Percentiles rank a stretch among this genome's conserved stretches.
phyloP scores from a whole-genome alignment of 2,113 vertebrate genomes.

The Tichodroma muraria region DNA sequence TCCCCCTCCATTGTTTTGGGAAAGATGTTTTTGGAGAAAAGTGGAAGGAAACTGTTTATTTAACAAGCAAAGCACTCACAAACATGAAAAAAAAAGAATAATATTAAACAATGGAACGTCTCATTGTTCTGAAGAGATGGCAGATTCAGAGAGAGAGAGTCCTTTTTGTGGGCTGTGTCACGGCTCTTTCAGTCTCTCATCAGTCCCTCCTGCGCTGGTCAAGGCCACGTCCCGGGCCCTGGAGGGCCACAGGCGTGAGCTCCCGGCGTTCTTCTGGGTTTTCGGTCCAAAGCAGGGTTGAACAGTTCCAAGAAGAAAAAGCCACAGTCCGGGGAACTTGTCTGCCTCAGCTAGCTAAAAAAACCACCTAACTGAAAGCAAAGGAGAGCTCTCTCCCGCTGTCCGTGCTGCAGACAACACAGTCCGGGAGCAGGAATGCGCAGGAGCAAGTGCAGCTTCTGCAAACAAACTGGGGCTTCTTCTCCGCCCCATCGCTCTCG shows the following conservation, averaged over 20 bases:
- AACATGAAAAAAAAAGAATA: background rate
- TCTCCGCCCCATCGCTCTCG: background rate
- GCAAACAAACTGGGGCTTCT: too few relatives aligned
- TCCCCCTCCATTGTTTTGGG: background rate
- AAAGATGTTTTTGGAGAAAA: background rate
- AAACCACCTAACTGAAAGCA: background rate
- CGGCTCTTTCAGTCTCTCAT: accelerated
- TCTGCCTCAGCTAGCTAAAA: background rate
- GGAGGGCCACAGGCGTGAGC: background rate
- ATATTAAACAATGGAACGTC: background rate
- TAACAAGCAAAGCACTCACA: background rate
- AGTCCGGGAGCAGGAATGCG: background rate
- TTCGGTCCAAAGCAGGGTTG: background rate
- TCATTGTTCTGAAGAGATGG: background rate
- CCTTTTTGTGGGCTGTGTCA: accelerated
- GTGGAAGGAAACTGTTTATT: background rate
- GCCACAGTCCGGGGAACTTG: too few relatives aligned
- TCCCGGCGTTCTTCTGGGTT: too few relatives aligned
- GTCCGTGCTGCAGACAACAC: background rate
- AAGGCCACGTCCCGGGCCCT: accelerated
- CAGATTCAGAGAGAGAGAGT: background rate
- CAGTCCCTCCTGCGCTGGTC: too few relatives aligned
- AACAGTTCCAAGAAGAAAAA: background rate
- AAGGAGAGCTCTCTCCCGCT: background rate
- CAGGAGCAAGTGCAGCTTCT: background rate